Percentiles rank a stretch among this genome's conserved stretches.
phyloP scores from a whole-genome alignment of 1,140 invertebrate species.

The Archivesica marissinica region DNA sequence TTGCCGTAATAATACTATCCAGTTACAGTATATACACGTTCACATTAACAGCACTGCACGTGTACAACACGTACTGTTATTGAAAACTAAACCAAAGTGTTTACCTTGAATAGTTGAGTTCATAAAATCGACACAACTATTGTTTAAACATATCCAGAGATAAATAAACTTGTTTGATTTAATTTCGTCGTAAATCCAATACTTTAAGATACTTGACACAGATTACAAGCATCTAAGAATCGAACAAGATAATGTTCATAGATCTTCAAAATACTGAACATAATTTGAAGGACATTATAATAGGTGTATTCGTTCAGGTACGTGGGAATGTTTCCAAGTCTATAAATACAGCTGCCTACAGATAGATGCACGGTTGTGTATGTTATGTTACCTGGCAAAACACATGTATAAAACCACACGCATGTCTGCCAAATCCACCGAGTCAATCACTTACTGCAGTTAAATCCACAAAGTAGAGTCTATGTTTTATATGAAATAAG shows the following conservation, averaged over 20 bases:
- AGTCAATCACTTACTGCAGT: too few relatives aligned
- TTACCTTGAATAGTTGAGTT: constrained; percentile 7
- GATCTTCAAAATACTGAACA: not conserved
- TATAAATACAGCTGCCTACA: too few relatives aligned
- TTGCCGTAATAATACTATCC: not conserved
- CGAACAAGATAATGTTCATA: not conserved
- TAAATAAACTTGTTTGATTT: constrained; percentile 14
- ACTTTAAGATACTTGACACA: constrained; percentile 24
- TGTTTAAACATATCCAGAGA: constrained; percentile 24
- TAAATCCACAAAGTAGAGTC: too few relatives aligned
- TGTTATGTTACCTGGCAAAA: too few relatives aligned
- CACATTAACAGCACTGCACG: not conserved
- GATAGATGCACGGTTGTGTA: too few relatives aligned
- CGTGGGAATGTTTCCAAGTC: not conserved
- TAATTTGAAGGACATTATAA: not conserved
- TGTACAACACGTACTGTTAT: not conserved
- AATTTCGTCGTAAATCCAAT: constrained; percentile 27
- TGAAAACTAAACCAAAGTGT: constrained; percentile 15
- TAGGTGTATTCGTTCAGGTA: not conserved
- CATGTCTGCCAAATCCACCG: too few relatives aligned
- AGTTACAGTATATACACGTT: not conserved
- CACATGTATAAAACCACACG: too few relatives aligned
- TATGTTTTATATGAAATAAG: too few relatives aligned
- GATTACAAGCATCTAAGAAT: constrained; percentile 14
- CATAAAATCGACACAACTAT: constrained; percentile 10